These are phyloP conservation scores for Corythornis madagascariensis DNA, from an alignment of 2,113 vertebrate species.

Conservation along the genomic window DNA sequence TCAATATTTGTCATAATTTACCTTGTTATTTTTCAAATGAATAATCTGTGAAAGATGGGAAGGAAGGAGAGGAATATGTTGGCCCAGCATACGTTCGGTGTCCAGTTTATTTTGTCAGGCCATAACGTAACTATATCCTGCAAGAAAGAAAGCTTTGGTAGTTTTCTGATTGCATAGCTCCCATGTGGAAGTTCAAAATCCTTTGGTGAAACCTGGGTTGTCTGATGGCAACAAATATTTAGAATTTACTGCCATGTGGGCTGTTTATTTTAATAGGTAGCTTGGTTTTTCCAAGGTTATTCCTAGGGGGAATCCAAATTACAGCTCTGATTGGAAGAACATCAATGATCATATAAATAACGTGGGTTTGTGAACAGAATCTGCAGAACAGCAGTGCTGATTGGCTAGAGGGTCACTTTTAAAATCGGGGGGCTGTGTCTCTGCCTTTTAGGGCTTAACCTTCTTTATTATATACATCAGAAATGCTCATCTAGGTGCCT, in stretches of 20 bases:
- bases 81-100: too few species aligned
- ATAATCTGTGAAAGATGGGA: neutral
- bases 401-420: neutral
- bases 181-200: neutral
- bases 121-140: neutral
- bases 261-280: neutral
- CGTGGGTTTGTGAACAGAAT: neutral
- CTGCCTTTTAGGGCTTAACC: neutral
- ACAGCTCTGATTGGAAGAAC: neutral
- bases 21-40: neutral
- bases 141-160: neutral
- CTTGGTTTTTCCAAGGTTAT: neutral
- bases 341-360: fast-evolving
- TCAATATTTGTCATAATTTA: neutral
- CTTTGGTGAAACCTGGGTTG: neutral
- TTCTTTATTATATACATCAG: fast-evolving
- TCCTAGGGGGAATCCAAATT: neutral
- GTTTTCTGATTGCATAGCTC: neutral
- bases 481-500: neutral
- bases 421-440: neutral
- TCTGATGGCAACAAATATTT: neutral
- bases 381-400: neutral
- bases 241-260: neutral
- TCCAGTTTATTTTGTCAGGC: neutral
- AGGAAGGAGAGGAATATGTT: neutral